Percentiles rank a stretch among this genome's conserved stretches.
phyloP scores from a whole-genome alignment of 2,888 invertebrate species.

The Metalampra italica region DNA sequence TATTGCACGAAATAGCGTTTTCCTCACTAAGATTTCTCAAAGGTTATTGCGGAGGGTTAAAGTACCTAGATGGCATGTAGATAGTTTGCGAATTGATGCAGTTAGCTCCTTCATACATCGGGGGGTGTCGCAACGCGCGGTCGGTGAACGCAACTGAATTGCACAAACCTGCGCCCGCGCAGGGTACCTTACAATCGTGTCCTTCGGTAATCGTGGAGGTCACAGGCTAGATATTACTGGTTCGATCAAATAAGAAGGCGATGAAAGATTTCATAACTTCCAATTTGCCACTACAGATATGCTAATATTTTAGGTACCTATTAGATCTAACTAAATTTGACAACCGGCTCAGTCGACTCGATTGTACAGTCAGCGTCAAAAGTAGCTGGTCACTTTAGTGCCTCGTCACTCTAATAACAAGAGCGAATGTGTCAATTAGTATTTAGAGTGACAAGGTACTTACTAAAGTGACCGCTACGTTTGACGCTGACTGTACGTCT shows the following conservation, averaged over 20 bases:
- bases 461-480: too few relatives aligned
- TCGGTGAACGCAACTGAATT: slow-evolving; percentile 30
- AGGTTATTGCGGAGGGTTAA: background rate
- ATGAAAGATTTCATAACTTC: background rate
- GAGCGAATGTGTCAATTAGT: too few relatives aligned
- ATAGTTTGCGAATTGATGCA: slow-evolving; percentile 14
- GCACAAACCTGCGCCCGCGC: slow-evolving; percentile 19
- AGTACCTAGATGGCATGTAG: background rate
- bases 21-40: background rate
- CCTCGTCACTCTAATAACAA: too few relatives aligned
- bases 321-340: too few relatives aligned
- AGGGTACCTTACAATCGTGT: background rate
- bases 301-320: background rate
- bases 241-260: background rate
- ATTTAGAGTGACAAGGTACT: too few relatives aligned
- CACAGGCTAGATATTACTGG: background rate
- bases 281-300: background rate
- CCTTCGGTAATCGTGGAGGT: background rate
- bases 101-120: slow-evolving; percentile 28
- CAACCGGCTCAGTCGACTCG: too few relatives aligned
- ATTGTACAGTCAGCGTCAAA: too few relatives aligned
- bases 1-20: background rate
- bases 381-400: too few relatives aligned
- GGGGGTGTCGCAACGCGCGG: slow-evolving; percentile 27
- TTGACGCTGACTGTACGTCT: too few relatives aligned